These are phyloP conservation scores for Microcebus griseorufus DNA, from an alignment of 2,113 vertebrate species.

Conservation along the genomic window DNA sequence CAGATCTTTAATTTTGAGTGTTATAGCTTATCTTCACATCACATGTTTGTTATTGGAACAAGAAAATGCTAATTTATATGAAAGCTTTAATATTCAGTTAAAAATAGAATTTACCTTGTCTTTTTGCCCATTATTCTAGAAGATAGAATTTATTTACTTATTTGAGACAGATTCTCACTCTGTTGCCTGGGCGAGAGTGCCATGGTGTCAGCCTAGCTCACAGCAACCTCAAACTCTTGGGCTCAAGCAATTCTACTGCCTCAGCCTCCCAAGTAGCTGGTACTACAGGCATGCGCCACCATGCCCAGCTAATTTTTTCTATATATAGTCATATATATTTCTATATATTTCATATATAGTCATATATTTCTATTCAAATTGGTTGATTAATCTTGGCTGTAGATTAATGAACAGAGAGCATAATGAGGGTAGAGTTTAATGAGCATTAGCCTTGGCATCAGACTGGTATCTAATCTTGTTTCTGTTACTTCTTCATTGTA, in stretches of 20 bases:
- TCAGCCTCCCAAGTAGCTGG: too few relatives aligned
- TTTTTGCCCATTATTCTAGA: conserved; percentile 18
- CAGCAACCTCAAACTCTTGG: too few relatives aligned
- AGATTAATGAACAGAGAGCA: background rate
- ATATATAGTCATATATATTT: too few relatives aligned
- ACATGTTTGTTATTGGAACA: conserved; percentile 30
- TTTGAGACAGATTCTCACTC: too few relatives aligned
- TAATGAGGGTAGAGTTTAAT: conserved; percentile 28
- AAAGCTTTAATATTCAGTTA: background rate
- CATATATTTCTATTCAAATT: background rate
- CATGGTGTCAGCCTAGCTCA: too few relatives aligned
- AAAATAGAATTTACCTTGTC: conserved; percentile 8
- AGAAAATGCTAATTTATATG: conserved; percentile 17
- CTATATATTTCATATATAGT: too few relatives aligned
- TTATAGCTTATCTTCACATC: background rate
- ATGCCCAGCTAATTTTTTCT: too few relatives aligned
- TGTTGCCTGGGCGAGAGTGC: too few relatives aligned
- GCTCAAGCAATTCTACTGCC: too few relatives aligned
- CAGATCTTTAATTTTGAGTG: conserved; percentile 46
- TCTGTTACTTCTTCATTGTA: background rate
- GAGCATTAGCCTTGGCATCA: conserved; percentile 38
- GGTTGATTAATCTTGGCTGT: background rate
- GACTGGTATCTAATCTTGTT: conserved; percentile 16
- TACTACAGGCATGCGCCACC: too few relatives aligned
- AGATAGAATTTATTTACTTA: background rate